Evolutionary conservation across 2,888 invertebrate genomes (phyloP).

Genomic region (Eustalomyia histrio): DNA sequence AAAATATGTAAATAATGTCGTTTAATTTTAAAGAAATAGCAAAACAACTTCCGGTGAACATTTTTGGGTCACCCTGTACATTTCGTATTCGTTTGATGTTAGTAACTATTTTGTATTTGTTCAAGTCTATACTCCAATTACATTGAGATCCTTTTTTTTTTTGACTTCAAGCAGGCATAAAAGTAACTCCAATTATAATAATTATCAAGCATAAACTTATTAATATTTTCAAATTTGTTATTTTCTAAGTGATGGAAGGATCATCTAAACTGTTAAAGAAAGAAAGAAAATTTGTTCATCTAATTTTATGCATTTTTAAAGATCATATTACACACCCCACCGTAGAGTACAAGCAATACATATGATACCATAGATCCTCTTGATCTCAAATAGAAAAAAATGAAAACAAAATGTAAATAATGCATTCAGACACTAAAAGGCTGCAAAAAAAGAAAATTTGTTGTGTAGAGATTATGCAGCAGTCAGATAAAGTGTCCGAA

Average conservation of each 20-base stretch:
- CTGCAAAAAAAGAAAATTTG: slow-evolving; percentile 13
- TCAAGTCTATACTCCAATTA: slow-evolving; percentile 50
- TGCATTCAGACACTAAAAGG: slow-evolving; percentile 16
- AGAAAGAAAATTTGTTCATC: slow-evolving; percentile 66
- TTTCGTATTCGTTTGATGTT: slow-evolving; percentile 17
- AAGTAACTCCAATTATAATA: slow-evolving; percentile 8
- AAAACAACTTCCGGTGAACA: too few species aligned
- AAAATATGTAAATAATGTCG: too few species aligned
- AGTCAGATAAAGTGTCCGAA: not conserved
- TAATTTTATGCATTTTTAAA: slow-evolving; percentile 68
- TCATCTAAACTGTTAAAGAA: slow-evolving; percentile 33
- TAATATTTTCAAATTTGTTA: slow-evolving; percentile 53
- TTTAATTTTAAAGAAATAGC: too few species aligned
- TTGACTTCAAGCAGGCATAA: not conserved
- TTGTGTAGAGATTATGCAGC: not conserved
- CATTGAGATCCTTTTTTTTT: slow-evolving; percentile 1
- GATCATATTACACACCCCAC: slow-evolving; percentile 63
- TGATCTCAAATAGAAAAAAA: slow-evolving; percentile 8
- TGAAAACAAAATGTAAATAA: slow-evolving; percentile 1
- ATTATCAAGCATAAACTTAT: slow-evolving; percentile 33
- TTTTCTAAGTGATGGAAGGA: slow-evolving; percentile 4
- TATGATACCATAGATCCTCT: slow-evolving; percentile 33
- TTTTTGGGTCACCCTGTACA: too few species aligned
- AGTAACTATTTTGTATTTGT: slow-evolving; percentile 65
- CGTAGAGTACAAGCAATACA: slow-evolving; percentile 14